These are phyloP conservation scores for Varecia variegata DNA, from an alignment of 2,797 vertebrate species.

Conservation along the genomic window DNA sequence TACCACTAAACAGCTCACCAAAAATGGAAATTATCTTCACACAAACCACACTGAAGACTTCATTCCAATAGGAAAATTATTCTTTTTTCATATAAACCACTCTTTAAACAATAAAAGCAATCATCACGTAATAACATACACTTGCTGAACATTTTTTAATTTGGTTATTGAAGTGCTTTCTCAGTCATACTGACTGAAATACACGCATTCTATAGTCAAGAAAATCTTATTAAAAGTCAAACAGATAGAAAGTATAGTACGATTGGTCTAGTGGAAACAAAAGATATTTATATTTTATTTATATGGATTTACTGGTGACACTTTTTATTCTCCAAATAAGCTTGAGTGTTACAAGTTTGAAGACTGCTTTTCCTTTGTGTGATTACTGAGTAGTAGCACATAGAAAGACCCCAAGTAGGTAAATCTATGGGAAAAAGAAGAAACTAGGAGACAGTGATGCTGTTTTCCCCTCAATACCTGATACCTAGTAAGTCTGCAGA, in stretches of 20 bases:
- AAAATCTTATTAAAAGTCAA: not conserved
- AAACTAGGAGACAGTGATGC: not conserved
- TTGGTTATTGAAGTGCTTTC: constrained; percentile 3
- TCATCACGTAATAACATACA: not conserved
- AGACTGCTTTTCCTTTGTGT: not conserved
- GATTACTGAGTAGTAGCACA: not conserved
- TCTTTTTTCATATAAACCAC: constrained; percentile 55
- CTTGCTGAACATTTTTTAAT: not conserved
- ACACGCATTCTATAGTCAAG: not conserved
- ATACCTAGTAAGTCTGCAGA: not conserved
- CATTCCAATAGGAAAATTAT: constrained; percentile 56
- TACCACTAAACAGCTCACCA: constrained; percentile 21
- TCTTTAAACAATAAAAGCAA: constrained; percentile 57
- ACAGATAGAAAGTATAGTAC: not conserved
- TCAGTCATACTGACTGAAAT: not conserved
- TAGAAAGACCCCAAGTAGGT: not conserved
- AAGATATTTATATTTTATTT: not conserved
- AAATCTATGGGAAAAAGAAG: not conserved
- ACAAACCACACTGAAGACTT: constrained; percentile 50
- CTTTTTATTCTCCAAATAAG: not conserved
- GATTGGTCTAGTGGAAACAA: not conserved
- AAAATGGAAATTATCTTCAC: constrained; percentile 65
- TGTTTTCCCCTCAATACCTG: not conserved
- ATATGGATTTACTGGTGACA: not conserved
- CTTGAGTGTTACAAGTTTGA: not conserved